Conservation (phyloP, 2,113 vertebrate genomes). For the mouse (Mus musculus) region DNA sequence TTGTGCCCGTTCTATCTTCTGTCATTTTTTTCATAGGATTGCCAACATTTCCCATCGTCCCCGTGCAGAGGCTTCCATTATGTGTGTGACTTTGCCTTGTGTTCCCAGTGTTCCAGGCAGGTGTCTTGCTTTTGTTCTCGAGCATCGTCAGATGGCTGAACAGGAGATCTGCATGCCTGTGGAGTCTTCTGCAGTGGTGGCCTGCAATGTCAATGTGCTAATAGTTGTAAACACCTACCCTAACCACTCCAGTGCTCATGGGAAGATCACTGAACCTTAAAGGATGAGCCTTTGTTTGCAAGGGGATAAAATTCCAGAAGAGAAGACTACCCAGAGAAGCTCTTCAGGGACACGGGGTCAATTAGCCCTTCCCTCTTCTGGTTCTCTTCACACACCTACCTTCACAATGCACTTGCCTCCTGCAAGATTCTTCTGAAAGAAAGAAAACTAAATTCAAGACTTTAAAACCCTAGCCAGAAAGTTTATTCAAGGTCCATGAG, state of each 20-base stretch:
- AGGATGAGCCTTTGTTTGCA: not conserved
- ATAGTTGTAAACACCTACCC: not conserved
- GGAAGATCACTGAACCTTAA: not conserved
- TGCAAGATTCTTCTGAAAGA: not conserved
- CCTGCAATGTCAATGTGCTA: not conserved
- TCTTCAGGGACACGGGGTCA: not conserved
- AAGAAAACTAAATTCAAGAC: no score
- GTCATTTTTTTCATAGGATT: not conserved
- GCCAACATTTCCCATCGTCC: not conserved
- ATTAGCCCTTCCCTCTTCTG: not conserved
- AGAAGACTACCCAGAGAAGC: not conserved
- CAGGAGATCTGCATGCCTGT: not conserved
- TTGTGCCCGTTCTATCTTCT: not conserved
- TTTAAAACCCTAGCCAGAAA: no score
- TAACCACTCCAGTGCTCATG: not conserved
- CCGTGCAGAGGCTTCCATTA: not conserved
- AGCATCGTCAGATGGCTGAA: not conserved
- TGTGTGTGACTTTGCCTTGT: not conserved
- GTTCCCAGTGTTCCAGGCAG: not conserved
- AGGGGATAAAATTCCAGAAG: not conserved
- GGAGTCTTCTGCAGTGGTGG: not conserved
- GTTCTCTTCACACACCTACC: not conserved
- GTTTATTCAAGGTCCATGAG: no score
- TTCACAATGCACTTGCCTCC: not conserved
- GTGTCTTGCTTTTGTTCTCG: not conserved